Evolutionary conservation across 2,797 vertebrate species (phyloP).

Genomic region (Cheirogaleus major): DNA sequence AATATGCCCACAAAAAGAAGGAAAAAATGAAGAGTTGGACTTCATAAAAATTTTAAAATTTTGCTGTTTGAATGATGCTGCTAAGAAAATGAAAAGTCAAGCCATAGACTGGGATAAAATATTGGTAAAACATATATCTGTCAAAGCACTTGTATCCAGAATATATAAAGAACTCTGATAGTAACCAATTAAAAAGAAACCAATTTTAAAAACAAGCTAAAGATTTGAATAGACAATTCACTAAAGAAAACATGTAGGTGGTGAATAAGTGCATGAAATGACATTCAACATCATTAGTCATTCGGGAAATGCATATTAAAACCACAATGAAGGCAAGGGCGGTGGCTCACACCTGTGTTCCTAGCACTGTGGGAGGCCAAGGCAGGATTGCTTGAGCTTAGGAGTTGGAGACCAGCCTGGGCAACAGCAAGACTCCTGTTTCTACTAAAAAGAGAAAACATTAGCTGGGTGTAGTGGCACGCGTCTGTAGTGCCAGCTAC

Average conservation of each 20-base stretch:
- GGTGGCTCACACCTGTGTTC: neutral
- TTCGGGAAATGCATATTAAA: too few relatives aligned
- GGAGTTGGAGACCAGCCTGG: too few relatives aligned
- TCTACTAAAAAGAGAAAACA: too few relatives aligned
- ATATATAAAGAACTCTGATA: neutral
- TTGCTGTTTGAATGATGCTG: neutral
- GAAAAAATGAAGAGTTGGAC: neutral
- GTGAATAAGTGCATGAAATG: too few relatives aligned
- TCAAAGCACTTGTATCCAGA: neutral
- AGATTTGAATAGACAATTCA: neutral
- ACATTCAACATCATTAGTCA: too few relatives aligned
- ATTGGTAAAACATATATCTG: neutral
- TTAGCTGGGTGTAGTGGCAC: too few relatives aligned
- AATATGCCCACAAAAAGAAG: neutral
- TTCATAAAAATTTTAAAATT: neutral
- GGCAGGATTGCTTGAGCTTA: neutral
- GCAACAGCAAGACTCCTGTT: too few relatives aligned
- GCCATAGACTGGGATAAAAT: neutral
- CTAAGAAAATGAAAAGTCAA: neutral
- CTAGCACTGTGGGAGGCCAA: neutral
- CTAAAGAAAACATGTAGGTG: too few relatives aligned
- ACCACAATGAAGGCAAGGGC: neutral
- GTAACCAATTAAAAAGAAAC: neutral
- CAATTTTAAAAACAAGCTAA: neutral
- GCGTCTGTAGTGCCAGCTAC: too few relatives aligned